Evolutionary conservation across 2,113 vertebrate genomes (phyloP), one percentile per base, ranked within the genome.

Genomic region (Dermatemys mawii): DNA sequence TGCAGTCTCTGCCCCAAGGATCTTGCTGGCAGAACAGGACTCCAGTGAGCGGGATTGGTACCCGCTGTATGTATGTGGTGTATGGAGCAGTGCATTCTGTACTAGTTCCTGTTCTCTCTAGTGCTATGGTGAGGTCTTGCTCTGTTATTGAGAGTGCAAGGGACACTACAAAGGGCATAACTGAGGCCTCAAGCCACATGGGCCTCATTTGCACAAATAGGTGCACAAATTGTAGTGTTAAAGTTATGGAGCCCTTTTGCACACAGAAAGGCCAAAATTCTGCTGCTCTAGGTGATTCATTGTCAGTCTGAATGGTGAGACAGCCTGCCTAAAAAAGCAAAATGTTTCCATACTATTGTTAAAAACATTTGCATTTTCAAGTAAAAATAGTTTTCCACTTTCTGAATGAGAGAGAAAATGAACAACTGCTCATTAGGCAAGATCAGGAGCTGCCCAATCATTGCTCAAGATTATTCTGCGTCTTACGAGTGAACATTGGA

Each of bases 1-100:
- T 78, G 67, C 35, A 0, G 51, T 88, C 55, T 19, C 12, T 83
- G 79, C 38, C 0, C 0, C 44, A 79, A 13, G 19, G 29, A 38
- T n/a, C 78, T 82, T 78, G 5, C 67, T 70, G 44, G 63, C 19
- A 70, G 78, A 82, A 55, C 35, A 50, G 70, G 49, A 50, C 29
- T 60, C 50, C 44, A 6, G 7, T 35, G 83, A 48, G 29, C 35
- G 54, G 46, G 44, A 50, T 48, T 0, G 0, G 41, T 48, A 79
- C 0, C 2, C 51, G 3, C 70, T 46, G 57, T 35, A 38, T 19
- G 21, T 67, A 21, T n/a, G 63, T 67, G 17, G 32, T 38, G 35
- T 10, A 67, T 67, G 17, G 8, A 67, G 14, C 35, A 67, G 32
- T 38, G 35, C 35, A 38, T 21, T 19, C 63, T n/a, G 17, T n/a